A percentile compares a stretch with the other conserved stretches of the same genome.
These are phyloP conservation scores for Actinia tenebrosa DNA, from an alignment of 64 coral and sea anemone species.

Conservation along the genomic window DNA sequence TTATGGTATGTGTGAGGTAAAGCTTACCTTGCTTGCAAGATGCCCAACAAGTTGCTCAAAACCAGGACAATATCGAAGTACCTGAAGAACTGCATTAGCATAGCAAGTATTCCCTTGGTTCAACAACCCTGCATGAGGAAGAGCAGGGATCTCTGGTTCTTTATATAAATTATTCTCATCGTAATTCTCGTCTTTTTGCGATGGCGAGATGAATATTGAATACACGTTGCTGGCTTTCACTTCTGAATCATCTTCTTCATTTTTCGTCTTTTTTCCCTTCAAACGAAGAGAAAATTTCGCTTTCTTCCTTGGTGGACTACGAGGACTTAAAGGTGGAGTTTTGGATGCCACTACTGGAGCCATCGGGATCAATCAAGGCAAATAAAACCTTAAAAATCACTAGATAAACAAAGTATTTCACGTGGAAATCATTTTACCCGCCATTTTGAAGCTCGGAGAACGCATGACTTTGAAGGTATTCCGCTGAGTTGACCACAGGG, in stretches of 20 bases:
- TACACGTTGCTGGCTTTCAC: slow-evolving; percentile 18
- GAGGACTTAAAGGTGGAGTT: slow-evolving; percentile 40
- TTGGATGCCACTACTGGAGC: slow-evolving; percentile 15
- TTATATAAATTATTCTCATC: slow-evolving; percentile 10
- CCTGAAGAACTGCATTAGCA: slow-evolving; percentile 93
- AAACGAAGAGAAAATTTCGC: slow-evolving; percentile 80
- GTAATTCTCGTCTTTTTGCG: slow-evolving; percentile 7
- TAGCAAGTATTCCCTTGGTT: slow-evolving; percentile 95
- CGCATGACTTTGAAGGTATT: not conserved
- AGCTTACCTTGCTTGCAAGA: not conserved
- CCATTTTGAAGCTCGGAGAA: slow-evolving; percentile 7
- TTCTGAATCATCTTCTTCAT: not conserved
- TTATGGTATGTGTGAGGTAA: too few relatives aligned
- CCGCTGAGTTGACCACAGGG: not conserved
- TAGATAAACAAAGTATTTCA: not conserved
- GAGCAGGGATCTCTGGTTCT: slow-evolving; percentile 35
- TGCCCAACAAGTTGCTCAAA: slow-evolving; percentile 54
- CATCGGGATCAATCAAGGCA: slow-evolving; percentile 16
- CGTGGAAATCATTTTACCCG: not conserved
- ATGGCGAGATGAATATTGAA: slow-evolving; percentile 28
- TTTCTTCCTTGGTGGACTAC: slow-evolving; percentile 82
- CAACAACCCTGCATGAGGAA: slow-evolving; percentile 55
- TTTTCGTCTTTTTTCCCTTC: slow-evolving; percentile 39
- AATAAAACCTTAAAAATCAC: not conserved
- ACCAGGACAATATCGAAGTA: slow-evolving; percentile 79